A percentile compares a stretch with the other conserved stretches of the same genome.
Conservation (phyloP, 1,140 invertebrate species). For the Hesperophylax magnus region DNA sequence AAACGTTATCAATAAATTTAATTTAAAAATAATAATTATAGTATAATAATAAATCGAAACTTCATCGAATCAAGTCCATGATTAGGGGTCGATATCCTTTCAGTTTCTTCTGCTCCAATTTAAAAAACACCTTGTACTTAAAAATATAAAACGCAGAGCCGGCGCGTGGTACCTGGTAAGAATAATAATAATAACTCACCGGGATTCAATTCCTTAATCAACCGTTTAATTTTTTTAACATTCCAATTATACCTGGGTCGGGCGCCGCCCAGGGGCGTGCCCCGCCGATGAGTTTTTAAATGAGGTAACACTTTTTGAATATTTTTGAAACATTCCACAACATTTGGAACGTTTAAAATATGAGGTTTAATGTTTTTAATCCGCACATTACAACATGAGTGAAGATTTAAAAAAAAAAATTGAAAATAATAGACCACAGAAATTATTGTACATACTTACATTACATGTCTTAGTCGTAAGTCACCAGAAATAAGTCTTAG, state of each 20-base stretch:
- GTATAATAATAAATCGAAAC: too few species aligned
- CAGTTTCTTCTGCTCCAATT: not conserved
- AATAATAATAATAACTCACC: constrained; percentile 44
- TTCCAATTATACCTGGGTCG: constrained; percentile 52
- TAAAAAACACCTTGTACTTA: constrained; percentile 9
- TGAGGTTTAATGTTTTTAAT: too few species aligned
- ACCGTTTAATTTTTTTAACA: constrained; percentile 58
- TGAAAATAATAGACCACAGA: too few species aligned
- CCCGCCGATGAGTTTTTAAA: constrained; percentile 5
- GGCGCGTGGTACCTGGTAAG: constrained; percentile 35
- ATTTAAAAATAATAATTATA: too few species aligned
- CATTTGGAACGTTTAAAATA: not conserved
- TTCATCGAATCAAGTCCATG: too few species aligned
- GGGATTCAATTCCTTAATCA: constrained; percentile 53
- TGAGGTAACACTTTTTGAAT: constrained; percentile 10
- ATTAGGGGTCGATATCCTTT: too few species aligned
- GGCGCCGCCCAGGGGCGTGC: constrained; percentile 18
- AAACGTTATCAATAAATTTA: too few species aligned
- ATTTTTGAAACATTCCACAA: constrained; percentile 13
- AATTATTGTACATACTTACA: too few species aligned
- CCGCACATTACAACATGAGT: too few species aligned
- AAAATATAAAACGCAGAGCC: constrained; percentile 21
- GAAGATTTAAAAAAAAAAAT: too few species aligned
- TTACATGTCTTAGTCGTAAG: too few species aligned
- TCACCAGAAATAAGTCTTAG: too few species aligned